Evolutionary conservation across 2,888 invertebrate species (phyloP), one percentile per base, ranked within the genome.

Genomic region (Tanypteryx hageni): DNA sequence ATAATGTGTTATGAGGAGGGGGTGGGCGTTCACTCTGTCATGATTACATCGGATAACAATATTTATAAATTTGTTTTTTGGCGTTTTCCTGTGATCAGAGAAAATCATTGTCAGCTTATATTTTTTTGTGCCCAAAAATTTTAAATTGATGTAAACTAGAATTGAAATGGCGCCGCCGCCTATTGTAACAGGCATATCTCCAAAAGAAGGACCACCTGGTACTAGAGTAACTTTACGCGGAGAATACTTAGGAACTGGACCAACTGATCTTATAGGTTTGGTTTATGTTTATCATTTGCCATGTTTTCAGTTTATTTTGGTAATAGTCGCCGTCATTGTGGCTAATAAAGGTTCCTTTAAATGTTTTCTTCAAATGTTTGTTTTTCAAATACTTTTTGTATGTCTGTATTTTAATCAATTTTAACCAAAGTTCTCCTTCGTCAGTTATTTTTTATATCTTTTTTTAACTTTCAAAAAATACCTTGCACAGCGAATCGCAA

Each of bases 121-220:
- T n/a, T n/a, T 27, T 27, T 5, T 27, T 27, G 76, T 76, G 76
- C 14, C n/a, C 10, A 76, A 22, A 11, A 76, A 76, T 27, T 76
- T 27, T 44, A 44, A 44, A 13, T 76, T 27, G 58, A 58, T 85
- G 61, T 57, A n/a, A 86, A 57, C 22, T 8, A 18, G 22, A 85
- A 4, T 85, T 9, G 18, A 58, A 64, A 93, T 93, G 93, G 93
- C 92, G 10, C 93, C 94, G n/a, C 94, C 94, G 7, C 98, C 98
- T 14, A 97, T 98, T 92, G 99, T 99, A 27, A 99, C 99, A 83
- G 99, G 99, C 56, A 97, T 99, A 93, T 99, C 99, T 7, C 99
- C 99, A 0, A 99, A 99, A 94, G 99, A 99, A 95, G 99, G 99
- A 0, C 98, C 99, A 82, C 99, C 99, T 14, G 99, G 99, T 13